Evolutionary conservation across 2,113 vertebrate species (phyloP).

Genomic region (Podarcis muralis): DNA sequence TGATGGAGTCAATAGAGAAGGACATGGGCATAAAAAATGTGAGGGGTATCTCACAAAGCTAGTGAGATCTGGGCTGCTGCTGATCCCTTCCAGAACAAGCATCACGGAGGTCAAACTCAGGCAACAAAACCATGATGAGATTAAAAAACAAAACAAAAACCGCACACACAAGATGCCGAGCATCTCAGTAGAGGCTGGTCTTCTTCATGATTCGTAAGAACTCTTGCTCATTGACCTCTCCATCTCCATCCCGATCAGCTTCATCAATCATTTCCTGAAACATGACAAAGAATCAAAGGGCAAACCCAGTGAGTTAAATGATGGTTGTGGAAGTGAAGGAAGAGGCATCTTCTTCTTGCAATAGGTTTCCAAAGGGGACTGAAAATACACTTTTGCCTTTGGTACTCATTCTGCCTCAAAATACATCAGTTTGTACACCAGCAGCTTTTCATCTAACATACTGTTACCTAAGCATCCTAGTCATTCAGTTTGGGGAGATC

Average conservation of each 20-base stretch:
- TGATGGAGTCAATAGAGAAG: neutral
- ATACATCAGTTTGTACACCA: neutral
- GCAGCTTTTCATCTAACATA: neutral
- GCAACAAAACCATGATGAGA: neutral
- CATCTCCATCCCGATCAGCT: slow-evolving; percentile 92
- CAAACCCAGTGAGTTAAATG: slow-evolving; percentile 1
- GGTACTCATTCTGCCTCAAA: neutral
- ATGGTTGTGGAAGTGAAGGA: neutral
- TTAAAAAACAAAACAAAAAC: neutral
- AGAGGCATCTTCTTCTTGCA: neutral
- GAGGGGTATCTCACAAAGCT: neutral
- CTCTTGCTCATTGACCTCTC: slow-evolving; percentile 92
- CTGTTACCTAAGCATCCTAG: neutral
- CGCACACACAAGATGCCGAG: neutral
- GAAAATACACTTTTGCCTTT: neutral
- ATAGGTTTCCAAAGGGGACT: neutral
- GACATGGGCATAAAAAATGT: neutral
- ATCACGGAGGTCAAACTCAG: neutral
- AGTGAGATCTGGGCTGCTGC: neutral
- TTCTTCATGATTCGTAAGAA: slow-evolving; percentile 96
- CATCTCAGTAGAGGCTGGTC: slow-evolving; percentile 87
- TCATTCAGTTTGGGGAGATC: neutral
- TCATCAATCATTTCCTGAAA: slow-evolving; percentile 94
- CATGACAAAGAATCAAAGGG: neutral
- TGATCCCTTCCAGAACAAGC: neutral